Evolutionary conservation across 2,888 invertebrate genomes (phyloP).

Genomic region (Teleiodes luculella): DNA sequence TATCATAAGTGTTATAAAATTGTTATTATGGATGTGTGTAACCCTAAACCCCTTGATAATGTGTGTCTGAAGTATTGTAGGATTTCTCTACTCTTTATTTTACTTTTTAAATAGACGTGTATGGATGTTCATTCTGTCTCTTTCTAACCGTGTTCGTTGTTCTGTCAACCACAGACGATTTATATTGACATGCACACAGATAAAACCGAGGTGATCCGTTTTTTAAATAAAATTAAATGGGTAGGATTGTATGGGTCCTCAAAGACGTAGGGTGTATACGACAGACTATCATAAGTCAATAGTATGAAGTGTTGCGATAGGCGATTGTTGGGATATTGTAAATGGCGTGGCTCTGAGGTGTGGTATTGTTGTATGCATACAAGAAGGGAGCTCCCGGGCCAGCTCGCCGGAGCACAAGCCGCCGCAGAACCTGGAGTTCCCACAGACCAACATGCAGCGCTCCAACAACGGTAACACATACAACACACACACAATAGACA

Average conservation of each 20-base stretch:
- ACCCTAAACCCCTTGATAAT: not conserved
- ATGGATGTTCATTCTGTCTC: conserved; percentile 44
- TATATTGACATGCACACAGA: conserved; percentile 46
- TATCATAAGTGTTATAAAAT: too few species aligned
- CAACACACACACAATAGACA: too few species aligned
- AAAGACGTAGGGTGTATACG: too few species aligned
- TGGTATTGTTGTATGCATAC: conserved; percentile 48
- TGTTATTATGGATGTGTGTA: not conserved
- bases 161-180: conserved; percentile 37
- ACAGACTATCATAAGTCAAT: too few species aligned
- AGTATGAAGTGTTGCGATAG: too few species aligned
- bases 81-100: conserved; percentile 6
- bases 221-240: too few species aligned
- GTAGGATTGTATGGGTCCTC: too few species aligned
- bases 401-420: conserved; percentile 84
- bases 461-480: conserved; percentile 84
- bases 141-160: conserved; percentile 44
- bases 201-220: too few species aligned
- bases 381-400: conserved; percentile 67
- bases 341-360: conserved; percentile 36
- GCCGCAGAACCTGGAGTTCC: conserved; percentile 85
- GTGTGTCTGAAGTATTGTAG: not conserved
- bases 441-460: conserved; percentile 81
- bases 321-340: not conserved
- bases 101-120: conserved; percentile 35